These are phyloP conservation scores for Platypus cylindrus DNA, from an alignment of 2,888 invertebrate species.

Conservation along the genomic window DNA sequence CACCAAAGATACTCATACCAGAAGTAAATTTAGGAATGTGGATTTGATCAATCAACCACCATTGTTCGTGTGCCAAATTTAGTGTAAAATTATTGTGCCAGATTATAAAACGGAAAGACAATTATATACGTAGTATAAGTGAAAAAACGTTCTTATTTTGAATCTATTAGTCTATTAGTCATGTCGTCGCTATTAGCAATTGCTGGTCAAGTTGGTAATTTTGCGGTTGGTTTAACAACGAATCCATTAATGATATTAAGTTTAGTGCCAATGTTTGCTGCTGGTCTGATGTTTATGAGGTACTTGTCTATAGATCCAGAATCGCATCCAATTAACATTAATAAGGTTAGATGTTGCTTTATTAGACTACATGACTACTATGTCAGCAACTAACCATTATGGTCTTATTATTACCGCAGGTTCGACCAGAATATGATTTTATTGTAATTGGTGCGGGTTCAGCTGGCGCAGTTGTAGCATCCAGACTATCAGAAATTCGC, in stretches of 20 bases:
- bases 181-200: conserved; percentile 39
- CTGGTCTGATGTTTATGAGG: conserved; percentile 67
- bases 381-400: neutral
- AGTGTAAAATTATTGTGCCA: neutral
- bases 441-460: conserved; percentile 80
- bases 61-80: neutral
- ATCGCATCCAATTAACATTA: conserved; percentile 57
- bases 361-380: neutral
- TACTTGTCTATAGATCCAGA: conserved; percentile 76
- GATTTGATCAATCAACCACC: conserved; percentile 35
- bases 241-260: conserved; percentile 51
- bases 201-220: conserved; percentile 33
- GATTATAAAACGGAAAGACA: neutral
- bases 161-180: conserved; percentile 7
- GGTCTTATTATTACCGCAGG: conserved; percentile 35
- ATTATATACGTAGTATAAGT: neutral
- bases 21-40: conserved; percentile 50
- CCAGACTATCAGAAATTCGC: conserved; percentile 63
- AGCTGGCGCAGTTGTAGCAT: conserved; percentile 80
- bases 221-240: conserved; percentile 29
- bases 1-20: conserved; percentile 53
- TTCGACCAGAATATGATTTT: conserved; percentile 71
- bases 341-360: conserved; percentile 44
- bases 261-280: conserved; percentile 67
- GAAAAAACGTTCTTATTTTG: neutral